Base-by-base conservation (phyloP, 2,113 vertebrate species). In the Lathamus discolor region DNA sequence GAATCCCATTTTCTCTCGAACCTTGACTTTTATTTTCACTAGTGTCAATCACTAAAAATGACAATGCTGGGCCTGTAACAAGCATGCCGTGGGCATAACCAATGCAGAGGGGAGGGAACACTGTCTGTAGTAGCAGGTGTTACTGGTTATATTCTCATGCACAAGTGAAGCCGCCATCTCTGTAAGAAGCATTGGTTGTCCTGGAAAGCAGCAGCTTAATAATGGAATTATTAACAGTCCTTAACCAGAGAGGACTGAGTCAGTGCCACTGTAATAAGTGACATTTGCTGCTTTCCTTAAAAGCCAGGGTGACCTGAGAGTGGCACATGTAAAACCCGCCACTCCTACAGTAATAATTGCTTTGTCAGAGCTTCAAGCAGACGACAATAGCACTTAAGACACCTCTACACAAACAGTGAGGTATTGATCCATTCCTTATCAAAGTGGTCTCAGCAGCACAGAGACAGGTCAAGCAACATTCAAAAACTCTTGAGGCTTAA, bases 361-460 rank as follows among this genome's bases (percentile, higher is more conserved):
- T 98, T 98, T 97, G 97, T 98, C 98, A 98, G 96, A 98, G 98
- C 98, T 97, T 96, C 97, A 95, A 98, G 98, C 98, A 98, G 97
- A 98, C 22, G 94, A 98, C 98, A 98, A 98, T 97, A 98, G 98
- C 98, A 99, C 98, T 99, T 98, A 98, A 99, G 98, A 98, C 98
- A 98, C 98, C 98, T 98, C 98, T 96, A 98, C 98, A 98, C 98
- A 98, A 98, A 98, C 98, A 96, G 86, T 72, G 93, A 98, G 97
- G 97, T 98, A 99, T 99, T 96, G 98, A 99, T 99, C 98, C 90
- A 83, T 97, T 97, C 98, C 98, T 98, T 98, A 98, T 98, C 98
- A 97, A 98, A 97, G 98, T 98, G 84, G 93, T 61, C 96, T 95
- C 91, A 69, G 94, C 92, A 94, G 90, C 92, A 63, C 7, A 7